Evolutionary conservation across 2,888 invertebrate genomes (phyloP), one percentile per base, ranked within the genome.

Genomic region (Ischnura elegans): DNA sequence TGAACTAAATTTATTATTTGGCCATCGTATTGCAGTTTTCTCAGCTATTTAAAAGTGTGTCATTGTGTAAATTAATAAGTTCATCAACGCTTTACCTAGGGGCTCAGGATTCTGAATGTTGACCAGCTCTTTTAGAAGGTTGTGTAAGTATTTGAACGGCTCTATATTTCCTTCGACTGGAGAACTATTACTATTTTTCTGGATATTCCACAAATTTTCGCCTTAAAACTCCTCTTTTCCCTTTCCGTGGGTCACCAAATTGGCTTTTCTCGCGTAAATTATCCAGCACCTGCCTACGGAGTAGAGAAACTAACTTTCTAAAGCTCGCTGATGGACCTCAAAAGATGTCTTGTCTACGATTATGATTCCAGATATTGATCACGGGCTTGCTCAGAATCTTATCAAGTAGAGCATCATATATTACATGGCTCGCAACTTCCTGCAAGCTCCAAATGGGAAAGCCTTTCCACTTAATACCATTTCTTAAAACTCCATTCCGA

Each of bases 321-420:
- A 36, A 76, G 76, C 66, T n/a, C n/a, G 66, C 29, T 66, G 66
- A 66, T 66, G 29, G n/a, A 13, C 36, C 66, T 76, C 66, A 36
- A 21, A 76, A 76, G 36, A 29, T 76, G 76, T 36, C 36, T 36
- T 16, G 43, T 61, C 66, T 21, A n/a, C 25, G 90, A 90, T 51
- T 90, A 90, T 90, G 61, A 90, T 90, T 29, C n/a, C 2, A 90
- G 90, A 90, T 90, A 90, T n/a, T 61, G 42, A 90, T 90, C 90
- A n/a, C 90, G 42, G 61, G 8, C n/a, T 90, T 90, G 43, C 90
- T 36, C 90, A 61, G 61, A 43, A 45, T n/a, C 43, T 90, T 90
- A 61, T 90, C 90, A 90, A 90, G 90, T 90, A 66, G 90, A 90
- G 61, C 90, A 90, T 61, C 90, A 66, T 90, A 90, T 61, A 90